Percentiles rank a stretch among this genome's conserved stretches.
phyloP scores from a whole-genome alignment of 2,888 invertebrate species.

The Mesorhabditis sp. region DNA sequence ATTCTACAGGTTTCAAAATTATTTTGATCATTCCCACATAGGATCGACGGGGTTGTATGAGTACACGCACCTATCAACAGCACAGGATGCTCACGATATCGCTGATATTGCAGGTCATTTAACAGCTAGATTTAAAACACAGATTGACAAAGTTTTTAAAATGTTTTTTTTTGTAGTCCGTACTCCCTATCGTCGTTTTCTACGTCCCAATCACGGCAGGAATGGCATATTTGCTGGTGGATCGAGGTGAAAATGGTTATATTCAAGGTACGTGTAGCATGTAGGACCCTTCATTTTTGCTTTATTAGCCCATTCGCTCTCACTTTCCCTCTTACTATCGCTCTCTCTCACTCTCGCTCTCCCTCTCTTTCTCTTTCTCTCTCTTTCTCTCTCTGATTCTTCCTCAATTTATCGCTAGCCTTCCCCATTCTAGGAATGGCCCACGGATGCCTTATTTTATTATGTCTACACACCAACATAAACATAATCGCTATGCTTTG shows the following conservation, averaged over 20 bases:
- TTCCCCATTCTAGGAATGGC: background rate
- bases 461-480: background rate
- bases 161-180: background rate
- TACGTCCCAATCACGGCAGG: background rate
- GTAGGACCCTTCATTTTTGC: too few relatives aligned
- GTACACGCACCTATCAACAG: background rate
- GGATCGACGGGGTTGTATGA: background rate
- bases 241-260: background rate
- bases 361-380: too few relatives aligned
- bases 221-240: background rate
- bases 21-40: background rate
- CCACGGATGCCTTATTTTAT: background rate
- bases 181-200: background rate
- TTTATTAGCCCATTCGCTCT: too few relatives aligned
- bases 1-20: too few relatives aligned
- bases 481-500: background rate
- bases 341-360: too few relatives aligned
- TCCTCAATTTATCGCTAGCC: background rate
- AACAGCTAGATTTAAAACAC: background rate
- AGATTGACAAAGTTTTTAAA: background rate
- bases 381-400: background rate
- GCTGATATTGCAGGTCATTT: background rate
- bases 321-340: too few relatives aligned
- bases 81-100: slow-evolving; percentile 3
- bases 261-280: too few relatives aligned